A percentile compares a stretch with the other conserved stretches of the same genome.
Conservation (phyloP, 2,888 invertebrate genomes). For the Phanerotoma sp. region DNA sequence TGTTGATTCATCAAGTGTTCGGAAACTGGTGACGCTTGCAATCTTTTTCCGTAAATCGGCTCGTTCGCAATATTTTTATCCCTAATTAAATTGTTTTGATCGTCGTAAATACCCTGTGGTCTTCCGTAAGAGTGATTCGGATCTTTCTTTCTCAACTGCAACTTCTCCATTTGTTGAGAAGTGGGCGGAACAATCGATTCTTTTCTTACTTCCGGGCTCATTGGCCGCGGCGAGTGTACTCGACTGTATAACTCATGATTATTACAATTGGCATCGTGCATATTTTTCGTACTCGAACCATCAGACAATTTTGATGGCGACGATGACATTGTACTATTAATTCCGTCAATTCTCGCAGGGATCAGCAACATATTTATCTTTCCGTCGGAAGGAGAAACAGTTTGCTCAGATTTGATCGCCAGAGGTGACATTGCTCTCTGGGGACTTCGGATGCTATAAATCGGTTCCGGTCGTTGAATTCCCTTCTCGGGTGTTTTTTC, state of each 20-base stretch:
- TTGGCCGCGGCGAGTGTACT: background rate
- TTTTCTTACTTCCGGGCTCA: constrained; percentile 10
- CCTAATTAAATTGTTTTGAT: constrained; percentile 9
- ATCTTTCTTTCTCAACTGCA: constrained; percentile 17
- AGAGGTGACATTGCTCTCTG: constrained; percentile 26
- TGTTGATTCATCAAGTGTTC: constrained; percentile 7
- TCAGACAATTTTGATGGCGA: background rate
- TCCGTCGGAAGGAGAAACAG: background rate
- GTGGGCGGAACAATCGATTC: constrained; percentile 10
- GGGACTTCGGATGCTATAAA: constrained; percentile 33
- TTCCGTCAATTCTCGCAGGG: constrained; percentile 17
- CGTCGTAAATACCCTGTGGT: constrained; percentile 25
- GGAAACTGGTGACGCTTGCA: constrained; percentile 11
- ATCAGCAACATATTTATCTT: constrained; percentile 21
- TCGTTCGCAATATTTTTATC: constrained; percentile 21
- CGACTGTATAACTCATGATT: background rate
- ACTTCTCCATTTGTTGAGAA: constrained; percentile 1
- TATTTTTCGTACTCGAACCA: background rate
- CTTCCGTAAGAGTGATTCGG: constrained; percentile 2
- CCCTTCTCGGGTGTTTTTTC: constrained; percentile 16
- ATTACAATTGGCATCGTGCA: background rate
- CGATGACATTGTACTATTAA: background rate
- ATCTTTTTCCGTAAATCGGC: constrained; percentile 19
- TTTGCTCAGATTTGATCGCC: constrained; percentile 12
- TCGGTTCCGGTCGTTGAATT: constrained; percentile 44